Conservation (phyloP, 2,797 vertebrate species). For the Orientallactaga sibirica region DNA sequence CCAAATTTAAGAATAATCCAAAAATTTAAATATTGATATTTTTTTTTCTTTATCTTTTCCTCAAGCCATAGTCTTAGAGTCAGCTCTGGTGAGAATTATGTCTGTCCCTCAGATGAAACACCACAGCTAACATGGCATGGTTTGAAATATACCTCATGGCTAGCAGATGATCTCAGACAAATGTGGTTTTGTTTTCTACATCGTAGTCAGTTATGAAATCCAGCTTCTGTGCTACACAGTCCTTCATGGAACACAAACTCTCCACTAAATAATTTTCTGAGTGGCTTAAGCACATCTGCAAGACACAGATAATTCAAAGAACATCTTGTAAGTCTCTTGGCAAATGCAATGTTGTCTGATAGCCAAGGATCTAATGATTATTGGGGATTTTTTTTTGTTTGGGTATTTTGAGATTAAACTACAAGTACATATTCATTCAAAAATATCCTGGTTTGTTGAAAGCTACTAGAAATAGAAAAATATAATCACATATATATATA, state of each 20-base stretch:
- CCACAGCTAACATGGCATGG: neutral
- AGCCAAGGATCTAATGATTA: constrained; percentile 51
- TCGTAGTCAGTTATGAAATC: constrained; percentile 62
- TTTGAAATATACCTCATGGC: neutral
- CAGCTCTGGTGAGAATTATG: neutral
- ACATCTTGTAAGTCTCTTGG: constrained; percentile 55
- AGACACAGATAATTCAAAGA: constrained; percentile 77
- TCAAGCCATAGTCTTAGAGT: neutral
- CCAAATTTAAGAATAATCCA: neutral
- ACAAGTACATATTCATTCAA: neutral
- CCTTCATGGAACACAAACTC: constrained; percentile 72
- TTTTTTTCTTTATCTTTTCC: constrained; percentile 8
- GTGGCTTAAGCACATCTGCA: constrained; percentile 72
- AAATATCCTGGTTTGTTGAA: neutral
- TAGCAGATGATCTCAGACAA: neutral
- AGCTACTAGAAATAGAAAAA: neutral
- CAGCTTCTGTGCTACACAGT: constrained; percentile 50
- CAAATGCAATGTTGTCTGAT: constrained; percentile 41
- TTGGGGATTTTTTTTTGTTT: constrained; percentile 11
- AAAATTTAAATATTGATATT: constrained; percentile 12
- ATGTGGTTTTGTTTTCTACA: constrained; percentile 6
- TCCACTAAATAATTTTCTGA: constrained; percentile 74
- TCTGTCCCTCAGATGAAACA: neutral
- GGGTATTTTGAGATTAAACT: too few species aligned
- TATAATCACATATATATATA: too few species aligned